Evolutionary conservation across 2,888 invertebrate species (phyloP).

Genomic region (Oasisia sp.): DNA sequence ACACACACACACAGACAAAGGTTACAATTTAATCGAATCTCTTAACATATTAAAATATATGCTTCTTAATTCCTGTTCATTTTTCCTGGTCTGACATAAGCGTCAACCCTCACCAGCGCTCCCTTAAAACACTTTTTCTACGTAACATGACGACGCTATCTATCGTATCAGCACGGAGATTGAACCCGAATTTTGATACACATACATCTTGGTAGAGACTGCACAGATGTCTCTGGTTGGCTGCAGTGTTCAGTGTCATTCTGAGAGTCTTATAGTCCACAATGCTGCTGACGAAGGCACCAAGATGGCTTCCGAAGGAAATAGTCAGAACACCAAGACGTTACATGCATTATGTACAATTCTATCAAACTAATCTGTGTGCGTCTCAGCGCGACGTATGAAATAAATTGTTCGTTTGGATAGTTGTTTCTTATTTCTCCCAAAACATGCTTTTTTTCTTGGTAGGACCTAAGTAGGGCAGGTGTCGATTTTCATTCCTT

Average conservation of each 20-base stretch:
- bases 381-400: neutral
- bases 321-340: too few relatives aligned
- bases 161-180: too few relatives aligned
- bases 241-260: too few relatives aligned
- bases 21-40: neutral
- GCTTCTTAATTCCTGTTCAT: neutral
- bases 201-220: too few relatives aligned
- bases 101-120: neutral
- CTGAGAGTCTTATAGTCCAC: too few relatives aligned
- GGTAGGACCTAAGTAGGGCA: neutral
- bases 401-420: neutral
- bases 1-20: too few relatives aligned
- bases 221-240: too few relatives aligned
- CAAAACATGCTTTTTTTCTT: neutral
- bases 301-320: too few relatives aligned
- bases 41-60: neutral
- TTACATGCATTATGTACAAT: too few relatives aligned
- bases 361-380: too few relatives aligned
- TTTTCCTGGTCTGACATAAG: neutral
- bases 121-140: neutral
- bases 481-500: neutral
- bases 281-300: too few relatives aligned
- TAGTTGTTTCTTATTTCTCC: neutral
- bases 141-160: neutral
- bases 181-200: too few relatives aligned